Evolutionary conservation across 2,888 invertebrate genomes (phyloP).

Genomic region (Tachina lurida): DNA sequence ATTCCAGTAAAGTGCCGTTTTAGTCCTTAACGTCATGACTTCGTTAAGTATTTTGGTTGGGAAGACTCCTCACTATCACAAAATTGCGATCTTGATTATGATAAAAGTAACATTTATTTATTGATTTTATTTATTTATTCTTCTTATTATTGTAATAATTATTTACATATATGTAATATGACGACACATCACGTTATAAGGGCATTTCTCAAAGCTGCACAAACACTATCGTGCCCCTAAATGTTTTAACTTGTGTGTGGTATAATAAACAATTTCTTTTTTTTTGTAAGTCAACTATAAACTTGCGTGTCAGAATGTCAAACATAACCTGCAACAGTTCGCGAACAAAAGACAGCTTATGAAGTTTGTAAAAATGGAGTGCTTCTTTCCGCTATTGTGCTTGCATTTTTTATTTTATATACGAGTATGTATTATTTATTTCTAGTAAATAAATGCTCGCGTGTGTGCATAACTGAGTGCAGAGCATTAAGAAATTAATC

Average conservation of each 20-base stretch:
- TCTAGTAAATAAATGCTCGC: constrained; percentile 41
- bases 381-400: not conserved
- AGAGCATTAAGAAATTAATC: constrained; percentile 55
- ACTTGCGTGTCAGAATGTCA: constrained; percentile 62
- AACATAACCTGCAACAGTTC: constrained; percentile 31
- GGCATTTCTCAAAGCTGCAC: not conserved
- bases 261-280: not conserved
- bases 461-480: constrained; percentile 68
- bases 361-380: not conserved
- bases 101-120: no score
- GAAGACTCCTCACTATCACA: no score
- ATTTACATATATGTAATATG: not conserved
- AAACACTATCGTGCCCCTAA: no score
- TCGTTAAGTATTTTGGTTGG: no score
- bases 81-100: no score
- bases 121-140: no score
- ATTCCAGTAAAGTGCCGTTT: no score
- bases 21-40: no score
- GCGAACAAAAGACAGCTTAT: constrained; percentile 10
- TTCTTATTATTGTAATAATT: no score
- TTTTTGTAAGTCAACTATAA: constrained; percentile 49
- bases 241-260: not conserved
- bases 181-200: not conserved
- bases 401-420: not conserved
- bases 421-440: not conserved